A percentile compares a stretch with the other conserved stretches of the same genome.
Conservation (phyloP, 2,888 invertebrate genomes). For the Penaeus monodon region DNA sequence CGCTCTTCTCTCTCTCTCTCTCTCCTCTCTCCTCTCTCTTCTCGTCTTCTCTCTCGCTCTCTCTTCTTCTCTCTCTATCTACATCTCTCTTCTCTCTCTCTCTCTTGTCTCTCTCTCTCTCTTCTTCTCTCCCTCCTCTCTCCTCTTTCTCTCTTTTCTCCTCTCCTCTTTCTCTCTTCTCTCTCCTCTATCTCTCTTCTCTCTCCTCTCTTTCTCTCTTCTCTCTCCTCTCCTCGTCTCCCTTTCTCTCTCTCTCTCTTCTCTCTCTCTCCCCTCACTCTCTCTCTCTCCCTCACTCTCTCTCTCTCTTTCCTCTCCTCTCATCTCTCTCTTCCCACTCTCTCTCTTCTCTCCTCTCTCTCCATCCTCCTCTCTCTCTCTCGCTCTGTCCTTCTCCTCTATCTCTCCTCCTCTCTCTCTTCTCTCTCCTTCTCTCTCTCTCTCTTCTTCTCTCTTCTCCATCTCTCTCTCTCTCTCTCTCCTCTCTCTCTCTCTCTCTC, state of each 20-base stretch:
- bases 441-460: not conserved
- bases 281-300: not conserved
- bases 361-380: not conserved
- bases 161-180: not conserved
- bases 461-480: slow-evolving; percentile 2
- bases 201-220: too few species aligned
- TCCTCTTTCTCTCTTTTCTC: not conserved
- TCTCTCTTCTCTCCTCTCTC: not conserved
- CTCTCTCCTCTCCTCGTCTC: too few species aligned
- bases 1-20: too few species aligned
- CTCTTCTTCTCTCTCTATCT: not conserved
- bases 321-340: not conserved
- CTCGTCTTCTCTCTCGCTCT: not conserved
- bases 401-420: too few species aligned
- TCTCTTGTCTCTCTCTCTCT: not conserved
- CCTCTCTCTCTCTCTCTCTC: not conserved
- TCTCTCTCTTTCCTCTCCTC: not conserved
- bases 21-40: too few species aligned
- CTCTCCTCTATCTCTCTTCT: too few species aligned
- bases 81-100: too few species aligned
- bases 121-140: not conserved
- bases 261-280: not conserved
- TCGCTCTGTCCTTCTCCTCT: not conserved
- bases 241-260: too few species aligned
- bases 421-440: not conserved